phyloP scores from a whole-genome alignment of 2,113 vertebrate genomes.

The Hippolais icterina region DNA sequence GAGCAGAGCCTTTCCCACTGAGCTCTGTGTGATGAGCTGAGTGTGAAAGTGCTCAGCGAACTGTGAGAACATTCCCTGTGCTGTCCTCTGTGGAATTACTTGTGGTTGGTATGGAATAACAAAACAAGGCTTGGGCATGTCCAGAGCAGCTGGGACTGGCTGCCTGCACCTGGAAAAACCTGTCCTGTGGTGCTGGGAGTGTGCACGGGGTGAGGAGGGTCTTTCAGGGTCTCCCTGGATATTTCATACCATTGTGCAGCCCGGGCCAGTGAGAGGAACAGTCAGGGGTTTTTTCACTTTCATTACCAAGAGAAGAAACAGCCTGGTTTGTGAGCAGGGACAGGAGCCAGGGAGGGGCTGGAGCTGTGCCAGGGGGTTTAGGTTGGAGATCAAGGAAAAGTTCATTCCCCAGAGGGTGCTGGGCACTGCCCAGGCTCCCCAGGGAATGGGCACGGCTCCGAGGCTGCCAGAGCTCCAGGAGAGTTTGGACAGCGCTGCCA shows the following conservation, averaged over 20 bases:
- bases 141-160: background rate
- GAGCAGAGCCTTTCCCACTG: background rate
- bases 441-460: background rate
- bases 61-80: background rate
- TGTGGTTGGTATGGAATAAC: background rate
- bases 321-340: background rate
- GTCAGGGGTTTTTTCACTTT: background rate
- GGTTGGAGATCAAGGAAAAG: accelerated
- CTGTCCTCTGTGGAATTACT: background rate
- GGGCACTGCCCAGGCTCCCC: background rate
- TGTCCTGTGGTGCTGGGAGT: accelerated
- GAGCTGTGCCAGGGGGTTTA: accelerated
- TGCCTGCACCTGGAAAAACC: background rate
- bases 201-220: accelerated
- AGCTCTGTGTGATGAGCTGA: background rate
- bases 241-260: background rate
- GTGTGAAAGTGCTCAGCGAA: background rate
- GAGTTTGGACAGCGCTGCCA: accelerated
- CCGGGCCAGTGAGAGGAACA: background rate
- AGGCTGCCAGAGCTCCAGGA: background rate
- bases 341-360: accelerated
- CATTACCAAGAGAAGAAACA: background rate
- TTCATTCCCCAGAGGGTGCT: background rate
- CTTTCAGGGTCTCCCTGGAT: background rate
- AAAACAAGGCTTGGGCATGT: background rate